These are phyloP conservation scores for Pinna nobilis DNA, from an alignment of 1,140 invertebrate species.

Conservation along the genomic window DNA sequence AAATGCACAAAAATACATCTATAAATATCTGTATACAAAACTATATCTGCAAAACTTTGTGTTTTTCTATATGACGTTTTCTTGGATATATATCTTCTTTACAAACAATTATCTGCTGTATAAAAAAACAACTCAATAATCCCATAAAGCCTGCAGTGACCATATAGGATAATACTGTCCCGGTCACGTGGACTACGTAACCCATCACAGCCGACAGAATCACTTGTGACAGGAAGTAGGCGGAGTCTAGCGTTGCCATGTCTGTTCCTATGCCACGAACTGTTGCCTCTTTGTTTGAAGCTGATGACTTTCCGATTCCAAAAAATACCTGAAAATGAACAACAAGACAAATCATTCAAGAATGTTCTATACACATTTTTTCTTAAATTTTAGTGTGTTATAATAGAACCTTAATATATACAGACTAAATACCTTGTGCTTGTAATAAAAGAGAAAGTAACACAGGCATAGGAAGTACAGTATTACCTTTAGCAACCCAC, in stretches of 20 bases:
- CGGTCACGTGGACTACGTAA: constrained; percentile 74
- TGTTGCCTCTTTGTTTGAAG: not conserved
- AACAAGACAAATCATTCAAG: too few relatives aligned
- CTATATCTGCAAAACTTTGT: too few relatives aligned
- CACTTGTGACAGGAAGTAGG: constrained; percentile 77
- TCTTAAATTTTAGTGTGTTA: too few relatives aligned
- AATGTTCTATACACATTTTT: too few relatives aligned
- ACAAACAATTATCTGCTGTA: constrained; percentile 58
- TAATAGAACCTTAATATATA: too few relatives aligned
- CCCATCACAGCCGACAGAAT: constrained; percentile 75
- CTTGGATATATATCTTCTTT: constrained; percentile 49
- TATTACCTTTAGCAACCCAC: too few relatives aligned
- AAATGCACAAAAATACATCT: too few relatives aligned
- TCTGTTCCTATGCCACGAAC: constrained; percentile 73
- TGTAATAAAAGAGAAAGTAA: too few relatives aligned
- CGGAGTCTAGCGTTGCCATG: constrained; percentile 75
- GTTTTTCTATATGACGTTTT: not conserved
- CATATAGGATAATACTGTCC: constrained; percentile 74
- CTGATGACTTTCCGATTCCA: not conserved
- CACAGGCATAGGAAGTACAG: too few relatives aligned
- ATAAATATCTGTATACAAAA: too few relatives aligned
- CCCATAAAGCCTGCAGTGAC: constrained; percentile 69
- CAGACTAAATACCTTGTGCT: too few relatives aligned
- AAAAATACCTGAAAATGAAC: too few relatives aligned
- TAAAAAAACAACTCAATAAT: constrained; percentile 64